Conservation (phyloP, 2,797 vertebrate species). For the Dryobates pubescens region DNA sequence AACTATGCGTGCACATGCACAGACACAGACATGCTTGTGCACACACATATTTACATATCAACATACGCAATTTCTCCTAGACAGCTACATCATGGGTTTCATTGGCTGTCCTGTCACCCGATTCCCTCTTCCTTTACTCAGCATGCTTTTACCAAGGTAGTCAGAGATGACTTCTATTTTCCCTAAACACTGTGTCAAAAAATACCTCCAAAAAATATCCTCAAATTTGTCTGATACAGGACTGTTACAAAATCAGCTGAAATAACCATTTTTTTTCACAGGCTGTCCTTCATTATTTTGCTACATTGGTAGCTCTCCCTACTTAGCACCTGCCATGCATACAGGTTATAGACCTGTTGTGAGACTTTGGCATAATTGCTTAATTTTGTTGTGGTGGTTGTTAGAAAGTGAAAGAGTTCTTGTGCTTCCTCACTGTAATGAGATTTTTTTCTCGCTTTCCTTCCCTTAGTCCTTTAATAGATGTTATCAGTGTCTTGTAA, state of each 20-base stretch:
- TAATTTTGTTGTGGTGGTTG: neutral
- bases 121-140: neutral
- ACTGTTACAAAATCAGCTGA: neutral
- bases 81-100: neutral
- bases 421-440: neutral
- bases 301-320: neutral
- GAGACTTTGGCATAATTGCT: neutral
- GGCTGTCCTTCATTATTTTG: neutral
- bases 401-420: neutral
- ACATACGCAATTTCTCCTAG: neutral
- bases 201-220: neutral
- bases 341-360: neutral
- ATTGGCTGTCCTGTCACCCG: neutral
- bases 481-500: neutral
- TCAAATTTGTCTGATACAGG: neutral
- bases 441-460: neutral
- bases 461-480: neutral
- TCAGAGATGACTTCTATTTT: neutral
- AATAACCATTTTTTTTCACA: neutral
- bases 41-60: neutral
- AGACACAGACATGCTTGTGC: neutral
- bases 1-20: neutral
- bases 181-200: neutral
- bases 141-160: neutral
- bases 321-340: no score